These are phyloP conservation scores for Hycleus cichorii DNA, from an alignment of 1,140 invertebrate species.

Conservation along the genomic window DNA sequence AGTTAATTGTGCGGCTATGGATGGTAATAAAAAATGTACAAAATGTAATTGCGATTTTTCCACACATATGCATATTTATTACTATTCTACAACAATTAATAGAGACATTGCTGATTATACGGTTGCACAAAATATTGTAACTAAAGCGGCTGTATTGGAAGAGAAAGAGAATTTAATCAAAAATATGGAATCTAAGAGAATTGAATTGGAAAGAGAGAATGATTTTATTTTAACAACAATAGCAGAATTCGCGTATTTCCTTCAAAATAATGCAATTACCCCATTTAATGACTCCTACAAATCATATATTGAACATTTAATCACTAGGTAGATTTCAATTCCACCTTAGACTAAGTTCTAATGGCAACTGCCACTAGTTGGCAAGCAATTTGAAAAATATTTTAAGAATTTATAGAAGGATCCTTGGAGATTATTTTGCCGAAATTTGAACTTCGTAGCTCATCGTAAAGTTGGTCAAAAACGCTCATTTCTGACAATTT, in stretches of 20 bases:
- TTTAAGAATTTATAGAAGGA: no score
- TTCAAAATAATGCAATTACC: conserved; percentile 19
- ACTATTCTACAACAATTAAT: conserved; percentile 13
- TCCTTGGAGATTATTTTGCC: no score
- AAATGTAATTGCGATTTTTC: conserved; percentile 23
- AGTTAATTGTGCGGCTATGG: conserved; percentile 26
- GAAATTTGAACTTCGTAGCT: no score
- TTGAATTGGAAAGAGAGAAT: conserved; percentile 10
- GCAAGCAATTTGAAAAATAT: no score
- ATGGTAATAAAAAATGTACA: conserved; percentile 12
- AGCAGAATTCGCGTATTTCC: conserved; percentile 18
- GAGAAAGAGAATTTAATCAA: conserved; percentile 8
- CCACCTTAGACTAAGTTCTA: no score
- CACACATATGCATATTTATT: conserved; percentile 25
- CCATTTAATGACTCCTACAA: conserved; percentile 24
- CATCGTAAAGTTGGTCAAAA: no score
- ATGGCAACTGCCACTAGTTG: no score
- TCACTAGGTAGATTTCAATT: conserved; percentile 8
- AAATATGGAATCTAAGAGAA: conserved; percentile 5
- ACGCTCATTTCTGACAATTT: no score
- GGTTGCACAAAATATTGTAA: conserved; percentile 11
- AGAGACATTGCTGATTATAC: conserved; percentile 7
- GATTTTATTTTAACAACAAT: conserved; percentile 12
- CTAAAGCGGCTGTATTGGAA: conserved; percentile 11
- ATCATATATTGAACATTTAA: conserved; percentile 20